These are phyloP conservation scores for Chrysoperla carnea DNA, from an alignment of 1,140 invertebrate genomes.

Conservation along the genomic window DNA sequence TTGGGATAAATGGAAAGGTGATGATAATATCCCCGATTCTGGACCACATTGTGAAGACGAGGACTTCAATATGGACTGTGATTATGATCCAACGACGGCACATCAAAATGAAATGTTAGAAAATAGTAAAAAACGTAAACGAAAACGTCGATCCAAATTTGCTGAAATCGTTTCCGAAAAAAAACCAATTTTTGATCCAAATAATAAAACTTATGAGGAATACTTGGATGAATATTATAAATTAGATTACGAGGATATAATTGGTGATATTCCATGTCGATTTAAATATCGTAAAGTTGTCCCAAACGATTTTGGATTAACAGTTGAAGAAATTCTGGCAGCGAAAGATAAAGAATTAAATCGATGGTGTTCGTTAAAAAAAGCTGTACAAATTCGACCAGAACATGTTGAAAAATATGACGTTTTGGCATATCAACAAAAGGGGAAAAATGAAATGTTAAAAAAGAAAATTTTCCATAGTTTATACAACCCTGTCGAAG, in stretches of 20 bases:
- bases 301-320: constrained; percentile 84
- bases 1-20: constrained; percentile 50
- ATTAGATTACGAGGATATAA: constrained; percentile 87
- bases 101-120: constrained; percentile 36
- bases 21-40: constrained; percentile 17
- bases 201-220: constrained; percentile 60
- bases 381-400: constrained; percentile 60
- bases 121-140: constrained; percentile 33
- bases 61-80: constrained; percentile 78
- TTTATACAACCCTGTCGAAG: constrained; percentile 40
- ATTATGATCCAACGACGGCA: constrained; percentile 45
- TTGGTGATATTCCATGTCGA: constrained; percentile 75
- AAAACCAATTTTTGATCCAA: constrained; percentile 73
- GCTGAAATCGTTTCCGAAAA: constrained; percentile 39
- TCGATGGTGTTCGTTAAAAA: constrained; percentile 85
- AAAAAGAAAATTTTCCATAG: constrained; percentile 79
- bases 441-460: constrained; percentile 47
- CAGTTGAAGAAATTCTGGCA: constrained; percentile 77
- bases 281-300: constrained; percentile 85
- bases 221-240: constrained; percentile 92
- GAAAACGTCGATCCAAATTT: constrained; percentile 46
- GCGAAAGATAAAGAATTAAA: constrained; percentile 89
- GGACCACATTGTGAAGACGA: constrained; percentile 57
- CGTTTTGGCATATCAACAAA: constrained; percentile 52
- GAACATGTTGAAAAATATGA: constrained; percentile 69